Percentiles rank a stretch among this genome's conserved stretches.
Evolutionary conservation across 2,888 invertebrate species (phyloP).

Genomic region (Lamproptera curius): DNA sequence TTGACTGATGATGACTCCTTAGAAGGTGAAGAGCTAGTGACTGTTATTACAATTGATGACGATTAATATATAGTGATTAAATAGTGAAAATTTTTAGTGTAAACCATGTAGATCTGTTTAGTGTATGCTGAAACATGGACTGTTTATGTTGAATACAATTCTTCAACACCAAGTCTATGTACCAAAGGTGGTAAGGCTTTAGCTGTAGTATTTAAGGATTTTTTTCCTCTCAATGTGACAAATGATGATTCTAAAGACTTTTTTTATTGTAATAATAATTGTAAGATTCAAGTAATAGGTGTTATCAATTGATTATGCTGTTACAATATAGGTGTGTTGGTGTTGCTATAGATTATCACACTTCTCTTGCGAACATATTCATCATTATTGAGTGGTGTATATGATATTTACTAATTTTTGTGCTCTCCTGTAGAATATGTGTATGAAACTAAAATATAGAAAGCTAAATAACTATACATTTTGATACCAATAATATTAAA

Average conservation of each 20-base stretch:
- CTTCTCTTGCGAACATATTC: neutral
- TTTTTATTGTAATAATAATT: neutral
- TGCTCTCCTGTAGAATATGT: neutral
- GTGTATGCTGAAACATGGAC: neutral
- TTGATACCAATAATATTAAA: too few relatives aligned
- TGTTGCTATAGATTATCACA: neutral
- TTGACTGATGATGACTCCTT: conserved; percentile 49
- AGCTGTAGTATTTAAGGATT: conserved; percentile 1
- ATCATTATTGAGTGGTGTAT: neutral
- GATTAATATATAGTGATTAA: conserved; percentile 28
- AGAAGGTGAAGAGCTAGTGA: conserved; percentile 36
- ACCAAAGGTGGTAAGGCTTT: conserved; percentile 10
- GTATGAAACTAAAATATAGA: too few relatives aligned
- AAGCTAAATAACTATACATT: too few relatives aligned
- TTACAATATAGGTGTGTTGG: neutral
- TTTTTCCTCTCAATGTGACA: neutral
- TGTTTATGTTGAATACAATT: neutral
- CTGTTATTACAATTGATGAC: conserved; percentile 51
- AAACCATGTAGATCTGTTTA: neutral
- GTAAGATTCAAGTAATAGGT: neutral
- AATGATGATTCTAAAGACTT: neutral
- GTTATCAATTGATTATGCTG: neutral
- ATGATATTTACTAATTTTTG: neutral
- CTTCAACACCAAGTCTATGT: neutral
- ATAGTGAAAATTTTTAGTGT: neutral